Percentiles rank a stretch among this genome's conserved stretches.
phyloP scores from a whole-genome alignment of 2,888 invertebrate species.

The Diadegma fenestrale region DNA sequence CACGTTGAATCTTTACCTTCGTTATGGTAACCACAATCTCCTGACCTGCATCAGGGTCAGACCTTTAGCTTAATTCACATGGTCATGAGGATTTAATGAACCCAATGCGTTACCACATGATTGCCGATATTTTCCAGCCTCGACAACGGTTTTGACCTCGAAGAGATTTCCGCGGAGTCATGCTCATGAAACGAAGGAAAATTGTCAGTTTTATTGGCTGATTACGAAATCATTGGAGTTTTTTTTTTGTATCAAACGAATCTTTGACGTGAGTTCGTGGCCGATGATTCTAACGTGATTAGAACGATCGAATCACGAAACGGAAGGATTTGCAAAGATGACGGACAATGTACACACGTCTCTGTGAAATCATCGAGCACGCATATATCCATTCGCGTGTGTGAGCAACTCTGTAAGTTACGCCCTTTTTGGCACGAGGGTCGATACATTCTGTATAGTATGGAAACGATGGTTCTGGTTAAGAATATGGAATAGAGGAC shows the following conservation, averaged over 20 bases:
- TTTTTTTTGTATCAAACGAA: background rate
- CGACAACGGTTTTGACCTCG: background rate
- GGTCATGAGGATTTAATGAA: conserved; percentile 9
- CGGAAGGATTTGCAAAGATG: conserved; percentile 45
- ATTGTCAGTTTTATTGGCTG: background rate
- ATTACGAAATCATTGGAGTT: background rate
- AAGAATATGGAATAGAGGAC: conserved; percentile 59
- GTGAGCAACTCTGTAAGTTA: background rate
- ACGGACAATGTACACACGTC: conserved; percentile 15
- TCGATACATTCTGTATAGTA: conserved; percentile 53
- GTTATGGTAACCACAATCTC: conserved; percentile 56
- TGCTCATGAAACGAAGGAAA: background rate
- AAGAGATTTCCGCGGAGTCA: background rate
- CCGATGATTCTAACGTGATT: conserved; percentile 22
- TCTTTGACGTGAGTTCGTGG: background rate
- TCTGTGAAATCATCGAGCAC: conserved; percentile 1
- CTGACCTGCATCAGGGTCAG: conserved; percentile 11
- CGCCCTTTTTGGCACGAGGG: conserved; percentile 24
- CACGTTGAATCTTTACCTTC: conserved; percentile 48
- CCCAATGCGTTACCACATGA: background rate
- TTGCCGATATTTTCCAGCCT: background rate
- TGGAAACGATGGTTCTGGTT: conserved; percentile 65
- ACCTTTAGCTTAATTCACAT: conserved; percentile 34
- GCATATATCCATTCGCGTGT: background rate
- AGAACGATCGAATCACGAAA: conserved; percentile 36